Base-by-base conservation (phyloP, 2,113 vertebrate species). In the Saccopteryx bilineata region DNA sequence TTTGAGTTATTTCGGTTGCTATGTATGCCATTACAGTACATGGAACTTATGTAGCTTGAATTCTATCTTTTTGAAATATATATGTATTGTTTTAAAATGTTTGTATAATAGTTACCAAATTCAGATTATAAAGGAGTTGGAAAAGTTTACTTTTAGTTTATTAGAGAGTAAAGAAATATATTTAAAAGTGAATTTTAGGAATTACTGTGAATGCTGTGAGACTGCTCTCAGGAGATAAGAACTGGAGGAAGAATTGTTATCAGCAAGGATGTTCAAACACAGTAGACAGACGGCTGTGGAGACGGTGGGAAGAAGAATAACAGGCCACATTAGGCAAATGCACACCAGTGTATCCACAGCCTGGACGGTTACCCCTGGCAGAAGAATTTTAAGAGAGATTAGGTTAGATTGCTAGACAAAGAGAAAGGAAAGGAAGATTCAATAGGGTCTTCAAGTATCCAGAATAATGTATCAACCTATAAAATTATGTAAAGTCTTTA, bases 111-210 rank as follows among this genome's bases (percentile, higher is more conserved):
- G 80, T n/a, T 79, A 95, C 58, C 66, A 76, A 80, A 66, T 90
- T 93, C 68, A 33, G n/a, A n/a, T 85, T 24, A 69, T 87, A 78
- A 87, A 95, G 56, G 18, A n/a, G 52, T 76, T 94, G 17, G 48
- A 26, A 75, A 68, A 48, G 13, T 80, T 85, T 83, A 58, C 31
- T 31, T 31, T 87, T 81, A 65, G 10, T 65, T 74, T 79, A 90
- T 78, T 79, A 50, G 58, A 90, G 21, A 75, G 13, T 90, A 87
- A 79, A 72, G 71, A 91, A 83, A 52, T 65, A 87, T 78, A 75
- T 39, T 71, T 95, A 50, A 95, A 91, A 91, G 23, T 93, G 26
- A 65, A 58, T 69, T 84, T 95, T 84, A 63, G 60, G 63, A 91
- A 63, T 63, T 19, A 72, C 50, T 94, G 3, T 86, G 28, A 75